Conservation (phyloP, 2,797 vertebrate species). For the Percopsis omiscomaycus region DNA sequence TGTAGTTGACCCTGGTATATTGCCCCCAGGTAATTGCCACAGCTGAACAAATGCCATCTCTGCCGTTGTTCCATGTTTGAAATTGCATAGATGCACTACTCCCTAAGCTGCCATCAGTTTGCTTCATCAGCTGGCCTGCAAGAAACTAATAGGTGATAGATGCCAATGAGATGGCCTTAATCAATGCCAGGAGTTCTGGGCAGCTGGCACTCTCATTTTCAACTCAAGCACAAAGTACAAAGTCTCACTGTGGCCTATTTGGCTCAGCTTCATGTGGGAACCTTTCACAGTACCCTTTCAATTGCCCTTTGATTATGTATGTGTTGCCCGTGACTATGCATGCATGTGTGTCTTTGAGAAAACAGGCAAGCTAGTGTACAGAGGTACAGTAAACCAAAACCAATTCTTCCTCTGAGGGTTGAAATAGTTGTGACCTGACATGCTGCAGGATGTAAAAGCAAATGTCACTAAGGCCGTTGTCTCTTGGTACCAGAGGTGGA, state of each 20-base stretch:
- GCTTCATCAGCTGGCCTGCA: constrained; percentile 17
- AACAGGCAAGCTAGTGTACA: neutral
- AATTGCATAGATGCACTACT: too few species aligned
- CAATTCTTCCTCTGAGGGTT: too few species aligned
- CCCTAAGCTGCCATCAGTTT: constrained; percentile 9
- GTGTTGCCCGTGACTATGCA: neutral
- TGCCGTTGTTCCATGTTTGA: too few species aligned
- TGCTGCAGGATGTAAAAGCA: too few species aligned
- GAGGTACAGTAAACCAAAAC: too few species aligned
- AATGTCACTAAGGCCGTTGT: too few species aligned
- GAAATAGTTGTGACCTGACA: too few species aligned
- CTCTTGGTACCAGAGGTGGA: too few species aligned
- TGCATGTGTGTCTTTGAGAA: neutral
- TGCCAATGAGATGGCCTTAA: constrained; percentile 39
- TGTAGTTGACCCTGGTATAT: too few species aligned
- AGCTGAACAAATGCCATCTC: too few species aligned
- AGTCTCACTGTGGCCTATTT: constrained; percentile 73
- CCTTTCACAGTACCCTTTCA: constrained; percentile 42
- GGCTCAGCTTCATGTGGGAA: constrained; percentile 69
- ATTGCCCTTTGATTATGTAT: constrained; percentile 33
- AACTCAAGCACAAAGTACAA: constrained; percentile 69
- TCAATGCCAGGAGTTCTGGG: constrained; percentile 62
- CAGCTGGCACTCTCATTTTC: constrained; percentile 66
- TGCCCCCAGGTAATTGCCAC: too few species aligned
- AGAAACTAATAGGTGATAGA: constrained; percentile 51